A percentile compares a stretch with the other conserved stretches of the same genome.
Evolutionary conservation across 2,888 invertebrate species (phyloP).

Genomic region (Heliconius hortense): DNA sequence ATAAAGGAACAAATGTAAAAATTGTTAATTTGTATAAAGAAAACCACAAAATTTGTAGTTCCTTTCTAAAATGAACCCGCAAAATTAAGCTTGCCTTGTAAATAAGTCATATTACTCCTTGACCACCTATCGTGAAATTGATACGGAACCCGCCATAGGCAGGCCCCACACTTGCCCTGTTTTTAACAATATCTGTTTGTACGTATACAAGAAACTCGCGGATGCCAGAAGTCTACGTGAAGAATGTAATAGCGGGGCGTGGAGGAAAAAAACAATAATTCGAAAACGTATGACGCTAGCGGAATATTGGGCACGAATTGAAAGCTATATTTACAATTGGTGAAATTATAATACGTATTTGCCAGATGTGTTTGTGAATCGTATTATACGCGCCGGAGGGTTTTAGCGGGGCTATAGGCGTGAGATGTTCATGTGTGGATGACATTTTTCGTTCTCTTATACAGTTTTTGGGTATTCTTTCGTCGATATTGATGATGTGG

Average conservation of each 20-base stretch:
- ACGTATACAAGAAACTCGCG: constrained; percentile 52
- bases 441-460: constrained; percentile 15
- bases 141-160: neutral
- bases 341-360: constrained; percentile 26
- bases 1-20: too few relatives aligned
- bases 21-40: too few relatives aligned
- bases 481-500: neutral
- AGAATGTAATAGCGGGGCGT: constrained; percentile 53
- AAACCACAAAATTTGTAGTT: neutral
- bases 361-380: constrained; percentile 25
- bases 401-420: neutral
- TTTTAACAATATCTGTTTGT: constrained; percentile 32
- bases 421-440: neutral
- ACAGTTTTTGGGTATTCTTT: constrained; percentile 5
- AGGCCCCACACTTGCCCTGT: neutral
- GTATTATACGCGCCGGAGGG: constrained; percentile 7
- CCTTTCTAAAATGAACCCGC: neutral
- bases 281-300: constrained; percentile 46
- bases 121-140: neutral
- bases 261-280: constrained; percentile 47
- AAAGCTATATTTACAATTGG: constrained; percentile 26
- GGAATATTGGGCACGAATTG: constrained; percentile 24
- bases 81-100: neutral
- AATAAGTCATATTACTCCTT: neutral
- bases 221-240: constrained; percentile 56